Conservation (phyloP, 2,888 invertebrate genomes). For the Phaonia tiefii region DNA sequence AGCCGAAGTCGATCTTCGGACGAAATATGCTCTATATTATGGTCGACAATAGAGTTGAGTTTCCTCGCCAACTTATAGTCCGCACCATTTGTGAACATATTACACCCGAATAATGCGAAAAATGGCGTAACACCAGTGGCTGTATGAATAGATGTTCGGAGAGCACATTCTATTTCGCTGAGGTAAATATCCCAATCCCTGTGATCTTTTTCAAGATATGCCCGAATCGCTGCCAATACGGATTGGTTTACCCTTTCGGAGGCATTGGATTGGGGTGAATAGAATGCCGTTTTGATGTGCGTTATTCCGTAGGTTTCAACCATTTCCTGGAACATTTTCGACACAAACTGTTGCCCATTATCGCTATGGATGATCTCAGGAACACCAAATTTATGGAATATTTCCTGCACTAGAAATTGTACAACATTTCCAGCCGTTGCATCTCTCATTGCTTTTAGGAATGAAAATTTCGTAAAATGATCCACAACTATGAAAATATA, state of each 20-base stretch:
- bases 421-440: constrained; percentile 25
- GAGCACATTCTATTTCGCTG: not conserved
- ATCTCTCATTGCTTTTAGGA: constrained; percentile 5
- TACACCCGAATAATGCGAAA: constrained; percentile 39
- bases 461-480: constrained; percentile 19
- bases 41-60: not conserved
- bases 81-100: constrained; percentile 22
- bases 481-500: constrained; percentile 30
- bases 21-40: not conserved
- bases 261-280: not conserved
- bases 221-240: not conserved
- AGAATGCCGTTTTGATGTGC: not conserved
- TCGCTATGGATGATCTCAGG: constrained; percentile 18
- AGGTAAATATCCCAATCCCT: constrained; percentile 18
- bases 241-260: no score
- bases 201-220: not conserved
- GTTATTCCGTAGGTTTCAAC: not conserved
- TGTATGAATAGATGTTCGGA: not conserved
- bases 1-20: not conserved
- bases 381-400: constrained; percentile 29
- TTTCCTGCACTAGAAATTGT: not conserved
- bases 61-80: constrained; percentile 47
- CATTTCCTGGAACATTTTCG: not conserved
- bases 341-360: constrained; percentile 1
- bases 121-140: constrained; percentile 36